These are phyloP conservation scores for Drosophila histrio DNA, from an alignment of 2,888 invertebrate species.

Conservation along the genomic window DNA sequence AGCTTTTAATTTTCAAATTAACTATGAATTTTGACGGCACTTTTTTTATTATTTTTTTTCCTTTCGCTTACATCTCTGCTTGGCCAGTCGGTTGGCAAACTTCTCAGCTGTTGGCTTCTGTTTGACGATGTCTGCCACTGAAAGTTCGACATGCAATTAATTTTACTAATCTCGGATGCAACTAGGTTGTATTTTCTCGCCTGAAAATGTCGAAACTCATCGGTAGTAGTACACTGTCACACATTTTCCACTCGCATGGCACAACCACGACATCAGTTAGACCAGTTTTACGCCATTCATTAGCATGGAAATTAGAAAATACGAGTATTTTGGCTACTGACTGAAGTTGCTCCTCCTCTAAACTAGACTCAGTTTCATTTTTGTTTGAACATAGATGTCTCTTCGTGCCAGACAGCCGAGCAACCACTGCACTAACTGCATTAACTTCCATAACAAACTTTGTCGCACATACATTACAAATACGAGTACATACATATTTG, in stretches of 20 bases:
- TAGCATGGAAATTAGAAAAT: slow-evolving; percentile 71
- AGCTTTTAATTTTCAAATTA: slow-evolving; percentile 35
- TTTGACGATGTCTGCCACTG: slow-evolving; percentile 35
- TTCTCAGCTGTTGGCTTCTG: slow-evolving; percentile 12
- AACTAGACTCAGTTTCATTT: slow-evolving; percentile 9
- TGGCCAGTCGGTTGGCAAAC: slow-evolving; percentile 21
- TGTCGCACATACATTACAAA: slow-evolving; percentile 55
- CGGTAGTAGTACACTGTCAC: background rate
- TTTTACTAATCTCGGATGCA: slow-evolving; percentile 39
- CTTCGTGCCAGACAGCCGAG: slow-evolving; percentile 22
- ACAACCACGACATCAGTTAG: slow-evolving; percentile 18
- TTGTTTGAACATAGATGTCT: slow-evolving; percentile 1
- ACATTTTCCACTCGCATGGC: slow-evolving; percentile 8
- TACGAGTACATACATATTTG: background rate
- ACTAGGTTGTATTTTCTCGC: slow-evolving; percentile 24
- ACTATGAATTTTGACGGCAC: slow-evolving; percentile 6
- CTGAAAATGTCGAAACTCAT: slow-evolving; percentile 13
- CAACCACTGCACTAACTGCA: slow-evolving; percentile 54
- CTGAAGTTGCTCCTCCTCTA: slow-evolving; percentile 8
- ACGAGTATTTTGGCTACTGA: slow-evolving; percentile 38
- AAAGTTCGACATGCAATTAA: slow-evolving; percentile 64
- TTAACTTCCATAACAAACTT: slow-evolving; percentile 63
- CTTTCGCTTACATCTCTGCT: background rate
- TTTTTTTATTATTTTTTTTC: background rate
- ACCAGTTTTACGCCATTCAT: slow-evolving; percentile 56